phyloP scores from a whole-genome alignment of 2,113 vertebrate species.

The Caloenas nicobarica region DNA sequence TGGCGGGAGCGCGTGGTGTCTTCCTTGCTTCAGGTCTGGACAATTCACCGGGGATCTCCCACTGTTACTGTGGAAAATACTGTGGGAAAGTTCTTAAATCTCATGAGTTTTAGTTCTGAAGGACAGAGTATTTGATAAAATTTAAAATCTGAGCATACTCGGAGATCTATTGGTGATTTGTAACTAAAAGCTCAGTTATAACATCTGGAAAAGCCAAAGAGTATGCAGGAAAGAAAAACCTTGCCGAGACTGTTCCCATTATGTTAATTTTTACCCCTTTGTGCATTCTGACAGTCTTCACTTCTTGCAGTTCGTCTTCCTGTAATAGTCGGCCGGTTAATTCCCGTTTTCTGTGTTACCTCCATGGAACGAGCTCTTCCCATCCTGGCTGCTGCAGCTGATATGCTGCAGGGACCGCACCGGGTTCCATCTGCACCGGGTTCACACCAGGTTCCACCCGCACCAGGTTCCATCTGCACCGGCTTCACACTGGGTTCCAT shows the following conservation, averaged over 20 bases:
- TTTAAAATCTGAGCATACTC: background rate
- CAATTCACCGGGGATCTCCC: background rate
- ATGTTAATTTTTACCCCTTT: background rate
- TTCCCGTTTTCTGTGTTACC: too few species aligned
- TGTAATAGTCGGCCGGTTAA: background rate
- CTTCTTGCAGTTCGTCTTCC: background rate
- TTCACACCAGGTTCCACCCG: too few species aligned
- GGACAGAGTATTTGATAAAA: background rate
- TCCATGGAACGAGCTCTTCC: background rate
- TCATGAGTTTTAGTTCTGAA: background rate
- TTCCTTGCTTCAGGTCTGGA: background rate
- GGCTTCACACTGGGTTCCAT: too few species aligned
- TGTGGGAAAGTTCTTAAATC: background rate
- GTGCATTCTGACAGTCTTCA: too few species aligned
- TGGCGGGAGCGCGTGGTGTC: background rate
- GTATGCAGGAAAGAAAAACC: background rate
- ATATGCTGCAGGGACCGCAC: fast-evolving
- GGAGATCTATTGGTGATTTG: too few species aligned
- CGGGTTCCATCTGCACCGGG: too few species aligned
- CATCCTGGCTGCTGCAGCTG: too few species aligned
- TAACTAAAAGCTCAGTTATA: background rate
- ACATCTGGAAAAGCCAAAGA: background rate
- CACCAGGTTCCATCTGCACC: too few species aligned
- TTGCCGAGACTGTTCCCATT: background rate
- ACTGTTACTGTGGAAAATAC: too few species aligned